Evolutionary conservation across 37 sponge, comb jelly and placozoan genomes (phyloP).

Genomic region (Corticium candelabrum): DNA sequence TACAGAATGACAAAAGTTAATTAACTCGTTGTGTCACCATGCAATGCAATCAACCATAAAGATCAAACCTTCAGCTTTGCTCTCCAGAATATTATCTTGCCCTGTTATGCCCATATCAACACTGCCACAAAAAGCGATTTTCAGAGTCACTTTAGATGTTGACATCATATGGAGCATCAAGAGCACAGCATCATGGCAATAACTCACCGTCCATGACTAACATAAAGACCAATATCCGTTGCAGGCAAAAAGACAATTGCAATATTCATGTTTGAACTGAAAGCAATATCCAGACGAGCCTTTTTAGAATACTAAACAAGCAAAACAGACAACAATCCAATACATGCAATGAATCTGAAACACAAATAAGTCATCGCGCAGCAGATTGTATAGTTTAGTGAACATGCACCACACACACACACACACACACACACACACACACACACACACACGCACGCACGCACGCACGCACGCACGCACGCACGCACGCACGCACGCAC

Average conservation of each 20-base stretch:
- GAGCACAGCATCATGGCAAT: not conserved
- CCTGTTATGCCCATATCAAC: slow-evolving; percentile 12
- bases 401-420: too few relatives aligned
- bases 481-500: too few relatives aligned
- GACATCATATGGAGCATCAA: not conserved
- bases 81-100: not conserved
- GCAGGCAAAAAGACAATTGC: slow-evolving; percentile 8
- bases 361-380: too few relatives aligned
- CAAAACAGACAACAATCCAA: too few relatives aligned
- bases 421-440: too few relatives aligned
- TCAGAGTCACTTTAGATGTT: too few relatives aligned
- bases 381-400: too few relatives aligned
- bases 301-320: not conserved
- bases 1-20: not conserved
- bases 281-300: not conserved
- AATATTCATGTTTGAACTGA: not conserved
- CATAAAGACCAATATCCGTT: not conserved
- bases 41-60: not conserved
- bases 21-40: too few relatives aligned
- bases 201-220: not conserved
- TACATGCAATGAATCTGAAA: not conserved
- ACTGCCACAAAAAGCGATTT: too few relatives aligned
- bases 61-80: not conserved
- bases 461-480: too few relatives aligned
- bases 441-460: too few relatives aligned